These are phyloP conservation scores for Hippoglossus hippoglossus DNA, from an alignment of 2,797 vertebrate species.

Conservation along the genomic window DNA sequence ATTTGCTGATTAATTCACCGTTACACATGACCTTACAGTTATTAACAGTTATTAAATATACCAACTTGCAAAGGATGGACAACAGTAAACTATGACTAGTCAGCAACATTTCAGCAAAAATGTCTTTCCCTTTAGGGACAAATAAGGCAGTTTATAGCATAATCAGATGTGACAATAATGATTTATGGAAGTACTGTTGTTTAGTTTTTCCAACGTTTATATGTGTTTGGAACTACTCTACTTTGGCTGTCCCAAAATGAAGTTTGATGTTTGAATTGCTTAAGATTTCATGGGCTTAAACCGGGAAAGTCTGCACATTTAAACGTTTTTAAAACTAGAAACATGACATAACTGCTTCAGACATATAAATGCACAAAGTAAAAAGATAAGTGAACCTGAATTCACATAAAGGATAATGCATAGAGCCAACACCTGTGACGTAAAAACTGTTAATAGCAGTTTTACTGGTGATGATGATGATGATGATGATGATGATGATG, in stretches of 20 bases:
- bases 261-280: too few relatives aligned
- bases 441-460: not conserved
- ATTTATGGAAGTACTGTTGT: not conserved
- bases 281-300: not conserved
- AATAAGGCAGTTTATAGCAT: not conserved
- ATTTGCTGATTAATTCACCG: too few relatives aligned
- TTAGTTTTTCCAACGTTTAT: not conserved
- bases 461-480: too few relatives aligned
- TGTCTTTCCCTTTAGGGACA: too few relatives aligned
- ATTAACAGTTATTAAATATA: too few relatives aligned
- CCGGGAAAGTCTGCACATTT: not conserved
- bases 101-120: too few relatives aligned
- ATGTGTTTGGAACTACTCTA: not conserved
- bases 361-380: not conserved
- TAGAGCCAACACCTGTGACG: not conserved
- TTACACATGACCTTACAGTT: too few relatives aligned
- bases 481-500: conserved; percentile 8
- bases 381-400: conserved; percentile 11
- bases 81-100: too few relatives aligned
- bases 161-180: not conserved
- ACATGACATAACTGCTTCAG: not conserved
- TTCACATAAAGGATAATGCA: not conserved
- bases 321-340: not conserved
- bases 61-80: too few relatives aligned
- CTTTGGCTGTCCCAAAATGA: too few relatives aligned